Evolutionary conservation across 53 echinoderm and acorn worm species (phyloP), one percentile per base, ranked within the genome.

Genomic region (Hippasteria phrygiana): DNA sequence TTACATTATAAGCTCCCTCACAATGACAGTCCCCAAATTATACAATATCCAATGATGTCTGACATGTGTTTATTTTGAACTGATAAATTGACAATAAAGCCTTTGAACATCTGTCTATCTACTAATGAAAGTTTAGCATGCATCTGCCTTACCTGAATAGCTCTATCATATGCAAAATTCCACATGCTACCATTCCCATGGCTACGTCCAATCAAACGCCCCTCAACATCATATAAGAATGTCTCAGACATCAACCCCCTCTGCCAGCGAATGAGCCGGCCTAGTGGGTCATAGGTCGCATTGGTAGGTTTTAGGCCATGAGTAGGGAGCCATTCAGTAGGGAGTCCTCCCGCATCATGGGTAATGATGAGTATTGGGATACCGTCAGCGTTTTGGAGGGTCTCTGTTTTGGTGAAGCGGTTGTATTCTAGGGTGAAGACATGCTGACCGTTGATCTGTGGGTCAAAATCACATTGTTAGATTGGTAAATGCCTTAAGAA

Each of bases 361-460:
- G 94, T 83, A 47, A 96, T 90, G 20, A 91, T 84, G 6, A 96
- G 93, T 35, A 92, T 77, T 6, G 93, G 94, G 20, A 55, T 51
- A 78, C 88, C 93, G 41, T 93, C 90, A 22, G 84, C 36, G 56
- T 93, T 90, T 35, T 89, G 90, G 1, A 98, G 42, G 47, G 93
- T 91, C 80, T 96, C 95, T n/a, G 67, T 87, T 17, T 90, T 87
- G 8, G 94, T 85, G 48, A 78, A 88, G 59, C 99, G 91, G 88
- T 96, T 96, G 90, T 93, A 98, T 33, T 94, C 94, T 74, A 96
- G 79, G 6, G 93, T 94, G 34, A 98, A 89, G 27, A 94, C 93
- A 20, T 90, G 92, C 29, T 91, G 85, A 11, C 94, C 94, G 40
- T 96, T 96, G 43, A 98, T 92, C 99, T 98, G 51, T 10, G 7